phyloP scores from a whole-genome alignment of 2,797 vertebrate species.

The Rhadinocentrus ornatus region DNA sequence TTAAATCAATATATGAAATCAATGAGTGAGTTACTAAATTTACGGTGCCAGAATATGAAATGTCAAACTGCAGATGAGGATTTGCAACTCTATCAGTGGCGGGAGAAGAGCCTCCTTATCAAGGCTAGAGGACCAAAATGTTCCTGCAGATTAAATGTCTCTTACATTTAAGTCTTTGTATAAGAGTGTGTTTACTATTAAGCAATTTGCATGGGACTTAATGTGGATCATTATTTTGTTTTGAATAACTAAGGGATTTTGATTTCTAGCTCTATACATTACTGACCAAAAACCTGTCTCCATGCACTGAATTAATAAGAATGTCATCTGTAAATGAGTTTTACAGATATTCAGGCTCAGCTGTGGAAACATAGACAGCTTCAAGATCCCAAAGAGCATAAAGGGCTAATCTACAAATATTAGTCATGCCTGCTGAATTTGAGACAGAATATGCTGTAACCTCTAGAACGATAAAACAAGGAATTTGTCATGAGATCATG shows the following conservation, averaged over 20 bases:
- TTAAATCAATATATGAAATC: constrained; percentile 62
- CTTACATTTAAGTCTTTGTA: background rate
- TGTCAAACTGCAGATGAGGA: constrained; percentile 61
- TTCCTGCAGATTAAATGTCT: constrained; percentile 10
- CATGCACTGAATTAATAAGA: constrained; percentile 39
- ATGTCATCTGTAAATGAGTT: constrained; percentile 41
- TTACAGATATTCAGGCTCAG: constrained; percentile 34
- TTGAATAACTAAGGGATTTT: too few species aligned
- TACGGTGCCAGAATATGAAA: constrained; percentile 61
- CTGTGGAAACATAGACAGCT: constrained; percentile 56
- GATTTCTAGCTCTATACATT: too few species aligned
- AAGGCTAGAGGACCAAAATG: constrained; percentile 18
- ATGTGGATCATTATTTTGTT: background rate
- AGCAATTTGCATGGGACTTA: background rate
- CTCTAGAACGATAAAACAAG: constrained; percentile 4
- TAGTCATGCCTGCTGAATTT: constrained; percentile 52
- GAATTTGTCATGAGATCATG: background rate
- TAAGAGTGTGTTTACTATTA: background rate
- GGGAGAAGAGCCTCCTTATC: constrained; percentile 12
- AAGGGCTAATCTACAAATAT: constrained; percentile 34
- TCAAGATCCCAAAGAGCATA: constrained; percentile 37
- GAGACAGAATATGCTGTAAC: constrained; percentile 16
- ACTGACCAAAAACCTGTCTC: background rate
- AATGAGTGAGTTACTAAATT: constrained; percentile 60
- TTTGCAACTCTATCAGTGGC: constrained; percentile 55